Conservation (phyloP, 2,797 vertebrate genomes). For the Sebastes nivosus region DNA sequence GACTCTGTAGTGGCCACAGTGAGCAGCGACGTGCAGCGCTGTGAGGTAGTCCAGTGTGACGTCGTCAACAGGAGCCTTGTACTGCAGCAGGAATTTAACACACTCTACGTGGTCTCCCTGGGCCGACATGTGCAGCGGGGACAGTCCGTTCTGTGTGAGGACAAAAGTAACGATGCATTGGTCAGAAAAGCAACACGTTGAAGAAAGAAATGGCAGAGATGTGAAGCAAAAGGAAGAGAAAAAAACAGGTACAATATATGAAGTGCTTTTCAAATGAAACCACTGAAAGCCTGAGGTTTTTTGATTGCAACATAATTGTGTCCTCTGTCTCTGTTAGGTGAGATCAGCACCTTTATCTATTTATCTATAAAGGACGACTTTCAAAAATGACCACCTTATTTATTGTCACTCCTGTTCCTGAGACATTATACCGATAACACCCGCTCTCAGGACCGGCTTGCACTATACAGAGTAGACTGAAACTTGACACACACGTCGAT, state of each 20-base stretch:
- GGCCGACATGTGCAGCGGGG: constrained; percentile 96
- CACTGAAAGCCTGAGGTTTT: background rate
- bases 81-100: constrained; percentile 93
- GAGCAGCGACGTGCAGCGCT: constrained; percentile 93
- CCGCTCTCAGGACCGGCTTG: no score
- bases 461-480: no score
- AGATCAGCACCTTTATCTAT: no score
- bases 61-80: constrained; percentile 94
- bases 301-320: background rate
- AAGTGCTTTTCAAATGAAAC: background rate
- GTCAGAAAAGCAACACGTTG: background rate
- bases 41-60: constrained; percentile 97
- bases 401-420: no score
- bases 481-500: background rate
- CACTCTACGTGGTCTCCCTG: constrained; percentile 98
- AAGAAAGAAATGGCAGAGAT: background rate
- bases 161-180: background rate
- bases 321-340: no score
- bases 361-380: no score
- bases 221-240: background rate
- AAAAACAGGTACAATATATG: background rate
- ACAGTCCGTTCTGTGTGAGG: constrained; percentile 90
- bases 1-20: constrained; percentile 97
- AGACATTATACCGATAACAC: no score
- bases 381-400: no score